Percentiles rank a stretch among this genome's conserved stretches.
phyloP scores from a whole-genome alignment of 2,888 invertebrate species.

The Mystacides longicornis region DNA sequence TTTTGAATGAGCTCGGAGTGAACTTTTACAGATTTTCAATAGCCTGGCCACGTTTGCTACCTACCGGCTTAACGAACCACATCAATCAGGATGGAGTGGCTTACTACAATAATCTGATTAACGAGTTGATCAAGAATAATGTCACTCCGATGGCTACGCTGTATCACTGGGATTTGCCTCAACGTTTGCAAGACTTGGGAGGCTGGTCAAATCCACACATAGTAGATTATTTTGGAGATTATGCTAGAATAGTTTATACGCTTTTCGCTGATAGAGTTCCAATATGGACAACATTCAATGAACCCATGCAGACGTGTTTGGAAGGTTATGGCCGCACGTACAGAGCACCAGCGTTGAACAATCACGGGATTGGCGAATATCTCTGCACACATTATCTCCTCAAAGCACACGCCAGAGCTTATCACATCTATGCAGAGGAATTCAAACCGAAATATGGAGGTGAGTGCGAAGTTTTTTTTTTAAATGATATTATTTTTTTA shows the following conservation, averaged over 20 bases:
- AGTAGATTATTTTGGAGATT: slow-evolving; percentile 56
- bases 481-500: neutral
- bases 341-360: slow-evolving; percentile 52
- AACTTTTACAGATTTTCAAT: slow-evolving; percentile 65
- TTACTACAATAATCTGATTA: slow-evolving; percentile 71
- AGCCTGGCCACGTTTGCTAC: slow-evolving; percentile 70
- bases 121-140: slow-evolving; percentile 57
- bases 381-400: slow-evolving; percentile 64
- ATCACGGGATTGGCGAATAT: slow-evolving; percentile 58
- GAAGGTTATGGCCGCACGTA: slow-evolving; percentile 52
- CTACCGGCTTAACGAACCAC: slow-evolving; percentile 56
- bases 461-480: slow-evolving; percentile 26
- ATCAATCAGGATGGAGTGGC: slow-evolving; percentile 63
- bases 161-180: slow-evolving; percentile 66
- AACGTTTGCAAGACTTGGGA: slow-evolving; percentile 55
- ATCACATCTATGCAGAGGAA: slow-evolving; percentile 53
- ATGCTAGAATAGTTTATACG: slow-evolving; percentile 53
- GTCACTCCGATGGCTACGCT: slow-evolving; percentile 66
- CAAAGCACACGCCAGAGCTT: slow-evolving; percentile 65
- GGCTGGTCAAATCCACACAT: slow-evolving; percentile 63
- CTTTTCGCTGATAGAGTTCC: slow-evolving; percentile 58
- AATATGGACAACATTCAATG: slow-evolving; percentile 73
- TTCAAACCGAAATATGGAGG: slow-evolving; percentile 52
- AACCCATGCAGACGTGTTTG: slow-evolving; percentile 55
- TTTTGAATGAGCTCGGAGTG: slow-evolving; percentile 55